Evolutionary conservation across 2,113 vertebrate species (phyloP).

Genomic region (Sciurus niger): DNA sequence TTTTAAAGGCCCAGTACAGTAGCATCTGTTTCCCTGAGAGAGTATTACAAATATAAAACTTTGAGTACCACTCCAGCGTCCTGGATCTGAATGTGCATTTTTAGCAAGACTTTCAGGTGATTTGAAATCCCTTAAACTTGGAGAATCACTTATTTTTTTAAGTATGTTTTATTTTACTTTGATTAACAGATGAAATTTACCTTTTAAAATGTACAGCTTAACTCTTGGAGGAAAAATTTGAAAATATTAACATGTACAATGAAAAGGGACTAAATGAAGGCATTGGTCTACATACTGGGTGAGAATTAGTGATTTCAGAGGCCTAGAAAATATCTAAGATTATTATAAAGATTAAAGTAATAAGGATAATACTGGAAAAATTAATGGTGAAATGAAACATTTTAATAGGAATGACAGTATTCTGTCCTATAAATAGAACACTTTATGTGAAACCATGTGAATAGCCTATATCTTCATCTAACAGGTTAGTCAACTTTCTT

Average conservation of each 20-base stretch:
- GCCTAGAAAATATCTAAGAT: slow-evolving; percentile 10
- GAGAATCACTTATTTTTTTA: neutral
- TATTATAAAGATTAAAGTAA: slow-evolving; percentile 39
- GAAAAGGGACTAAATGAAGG: slow-evolving; percentile 34
- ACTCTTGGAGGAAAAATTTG: slow-evolving; percentile 12
- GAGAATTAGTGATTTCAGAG: slow-evolving; percentile 64
- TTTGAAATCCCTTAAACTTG: slow-evolving; percentile 51
- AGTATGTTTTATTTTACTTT: slow-evolving; percentile 21
- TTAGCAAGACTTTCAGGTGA: slow-evolving; percentile 12
- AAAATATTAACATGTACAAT: slow-evolving; percentile 30
- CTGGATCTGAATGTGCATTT: slow-evolving; percentile 29
- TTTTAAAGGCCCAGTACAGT: slow-evolving; percentile 9
- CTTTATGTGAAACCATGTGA: neutral
- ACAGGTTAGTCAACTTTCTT: neutral
- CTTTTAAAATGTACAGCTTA: slow-evolving; percentile 58
- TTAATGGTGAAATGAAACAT: slow-evolving; percentile 55
- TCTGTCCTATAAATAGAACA: neutral
- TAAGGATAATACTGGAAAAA: neutral
- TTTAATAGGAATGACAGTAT: slow-evolving; percentile 1
- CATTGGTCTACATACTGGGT: neutral
- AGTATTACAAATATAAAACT: neutral
- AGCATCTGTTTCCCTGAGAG: neutral
- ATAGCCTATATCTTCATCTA: neutral
- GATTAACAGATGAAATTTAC: slow-evolving; percentile 46
- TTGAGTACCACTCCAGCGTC: neutral